Percentiles rank a stretch among this genome's conserved stretches.
Conservation (phyloP, 2,113 vertebrate species). For the Megaptera novaeangliae region DNA sequence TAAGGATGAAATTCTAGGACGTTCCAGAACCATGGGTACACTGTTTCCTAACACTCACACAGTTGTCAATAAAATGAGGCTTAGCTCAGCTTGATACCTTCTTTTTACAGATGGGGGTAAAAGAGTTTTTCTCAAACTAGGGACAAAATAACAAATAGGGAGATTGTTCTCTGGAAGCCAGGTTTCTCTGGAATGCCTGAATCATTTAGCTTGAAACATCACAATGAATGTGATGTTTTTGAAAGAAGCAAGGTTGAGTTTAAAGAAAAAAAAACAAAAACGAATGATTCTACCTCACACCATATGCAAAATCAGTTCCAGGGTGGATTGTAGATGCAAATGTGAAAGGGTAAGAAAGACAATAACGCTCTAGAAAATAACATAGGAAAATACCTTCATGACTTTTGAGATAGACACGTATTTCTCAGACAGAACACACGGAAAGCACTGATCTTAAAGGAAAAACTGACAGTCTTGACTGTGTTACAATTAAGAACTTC, state of each 20-base stretch:
- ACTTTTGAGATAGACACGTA: background rate
- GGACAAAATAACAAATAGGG: background rate
- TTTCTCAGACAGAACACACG: background rate
- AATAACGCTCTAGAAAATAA: background rate
- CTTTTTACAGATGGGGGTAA: background rate
- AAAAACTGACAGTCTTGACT: background rate
- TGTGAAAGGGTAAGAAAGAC: background rate
- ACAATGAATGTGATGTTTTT: background rate
- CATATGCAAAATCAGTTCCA: background rate
- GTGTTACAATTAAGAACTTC: background rate
- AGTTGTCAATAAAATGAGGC: background rate
- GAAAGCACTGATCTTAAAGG: background rate
- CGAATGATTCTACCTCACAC: background rate
- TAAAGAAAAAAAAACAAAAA: background rate
- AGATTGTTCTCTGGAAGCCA: background rate
- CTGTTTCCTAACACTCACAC: background rate
- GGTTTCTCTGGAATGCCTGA: background rate
- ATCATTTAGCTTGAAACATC: background rate
- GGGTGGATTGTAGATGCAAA: background rate
- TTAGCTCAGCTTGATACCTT: background rate
- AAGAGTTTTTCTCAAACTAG: background rate
- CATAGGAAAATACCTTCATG: background rate
- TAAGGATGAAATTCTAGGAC: background rate
- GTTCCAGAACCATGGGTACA: background rate
- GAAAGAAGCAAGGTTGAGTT: background rate